Evolutionary conservation across 2,113 vertebrate genomes (phyloP).

Genomic region (Phylloscopus whistleri): DNA sequence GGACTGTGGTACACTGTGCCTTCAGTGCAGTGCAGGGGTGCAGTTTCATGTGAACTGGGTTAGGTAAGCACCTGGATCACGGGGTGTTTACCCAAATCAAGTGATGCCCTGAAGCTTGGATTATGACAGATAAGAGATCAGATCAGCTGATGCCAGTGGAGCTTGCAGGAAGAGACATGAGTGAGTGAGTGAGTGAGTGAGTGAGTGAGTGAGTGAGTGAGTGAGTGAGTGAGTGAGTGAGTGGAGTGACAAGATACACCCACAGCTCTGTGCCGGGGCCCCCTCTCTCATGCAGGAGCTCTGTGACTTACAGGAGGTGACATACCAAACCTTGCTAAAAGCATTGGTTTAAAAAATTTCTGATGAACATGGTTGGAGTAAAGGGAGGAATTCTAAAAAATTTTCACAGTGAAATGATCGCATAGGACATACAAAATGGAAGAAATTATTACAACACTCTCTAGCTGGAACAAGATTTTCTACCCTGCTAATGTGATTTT

Average conservation of each 20-base stretch:
- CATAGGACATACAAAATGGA: background rate
- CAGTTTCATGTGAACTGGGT: background rate
- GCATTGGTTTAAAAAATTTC: background rate
- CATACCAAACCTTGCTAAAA: background rate
- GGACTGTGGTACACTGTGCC: background rate
- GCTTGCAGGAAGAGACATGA: background rate
- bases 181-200: background rate
- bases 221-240: background rate
- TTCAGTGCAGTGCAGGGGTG: background rate
- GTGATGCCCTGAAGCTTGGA: background rate
- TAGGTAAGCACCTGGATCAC: background rate
- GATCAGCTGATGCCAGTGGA: background rate
- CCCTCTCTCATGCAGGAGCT: fast-evolving
- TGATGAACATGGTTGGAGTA: background rate
- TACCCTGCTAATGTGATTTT: background rate
- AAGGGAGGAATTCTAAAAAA: background rate
- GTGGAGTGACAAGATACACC: background rate
- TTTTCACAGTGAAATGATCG: background rate
- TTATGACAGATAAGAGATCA: background rate
- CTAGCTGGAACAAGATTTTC: background rate
- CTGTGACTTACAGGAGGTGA: background rate
- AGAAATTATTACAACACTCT: background rate
- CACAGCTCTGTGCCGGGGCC: background rate
- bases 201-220: background rate
- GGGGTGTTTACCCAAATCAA: background rate